Conservation (phyloP, 2,113 vertebrate genomes). For the Muscicapa adusta region DNA sequence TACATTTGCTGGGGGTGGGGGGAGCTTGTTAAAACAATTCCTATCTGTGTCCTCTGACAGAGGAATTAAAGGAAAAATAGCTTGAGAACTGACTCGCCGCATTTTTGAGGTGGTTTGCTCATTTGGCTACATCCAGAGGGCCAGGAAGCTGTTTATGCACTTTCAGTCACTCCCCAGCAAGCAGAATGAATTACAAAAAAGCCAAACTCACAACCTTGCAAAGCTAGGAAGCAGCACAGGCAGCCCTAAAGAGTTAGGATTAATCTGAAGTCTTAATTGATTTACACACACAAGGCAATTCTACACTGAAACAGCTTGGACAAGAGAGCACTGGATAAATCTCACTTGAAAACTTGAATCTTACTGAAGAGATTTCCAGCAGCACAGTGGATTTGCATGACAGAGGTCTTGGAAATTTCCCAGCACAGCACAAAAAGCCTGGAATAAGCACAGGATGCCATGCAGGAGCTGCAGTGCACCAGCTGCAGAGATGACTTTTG, state of each 20-base stretch:
- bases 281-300: background rate
- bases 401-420: background rate
- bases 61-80: background rate
- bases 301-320: background rate
- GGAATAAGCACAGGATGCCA: background rate
- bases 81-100: background rate
- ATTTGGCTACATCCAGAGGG: background rate
- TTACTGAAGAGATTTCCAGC: background rate
- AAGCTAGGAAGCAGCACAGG: background rate
- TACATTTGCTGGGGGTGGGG: background rate
- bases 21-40: background rate
- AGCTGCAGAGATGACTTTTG: background rate
- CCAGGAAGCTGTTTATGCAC: background rate
- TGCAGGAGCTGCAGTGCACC: background rate
- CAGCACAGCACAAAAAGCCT: background rate
- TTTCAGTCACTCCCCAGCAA: background rate
- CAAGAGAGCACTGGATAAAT: background rate
- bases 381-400: background rate
- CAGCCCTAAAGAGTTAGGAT: background rate
- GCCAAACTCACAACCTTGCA: background rate
- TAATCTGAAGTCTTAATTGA: background rate
- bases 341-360: background rate
- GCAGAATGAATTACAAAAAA: background rate
- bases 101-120: background rate
- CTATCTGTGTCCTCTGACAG: background rate